Evolutionary conservation across 1,140 invertebrate genomes (phyloP).

Genomic region (Drosophila insularis): DNA sequence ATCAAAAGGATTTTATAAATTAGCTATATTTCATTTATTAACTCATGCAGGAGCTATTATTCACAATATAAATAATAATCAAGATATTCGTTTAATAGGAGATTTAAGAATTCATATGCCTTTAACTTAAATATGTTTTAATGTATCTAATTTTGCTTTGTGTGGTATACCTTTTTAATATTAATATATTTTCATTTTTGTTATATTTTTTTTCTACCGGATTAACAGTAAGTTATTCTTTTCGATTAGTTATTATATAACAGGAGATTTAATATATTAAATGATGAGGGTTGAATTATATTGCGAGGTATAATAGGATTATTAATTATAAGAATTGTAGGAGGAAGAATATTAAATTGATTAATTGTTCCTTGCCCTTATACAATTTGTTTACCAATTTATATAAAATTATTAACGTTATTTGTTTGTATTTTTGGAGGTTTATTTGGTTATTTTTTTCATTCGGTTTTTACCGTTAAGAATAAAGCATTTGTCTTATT

Average conservation of each 20-base stretch:
- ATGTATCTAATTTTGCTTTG: slow-evolving; percentile 84
- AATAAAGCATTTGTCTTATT: no score
- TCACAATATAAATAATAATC: slow-evolving; percentile 81
- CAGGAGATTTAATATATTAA: slow-evolving; percentile 83
- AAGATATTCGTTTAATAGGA: slow-evolving; percentile 86
- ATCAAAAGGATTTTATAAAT: no score
- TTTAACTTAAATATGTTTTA: slow-evolving; percentile 83
- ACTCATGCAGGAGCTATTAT: no score
- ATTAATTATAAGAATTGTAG: slow-evolving; percentile 83
- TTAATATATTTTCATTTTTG: slow-evolving; percentile 84
- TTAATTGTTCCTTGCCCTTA: slow-evolving; percentile 82
- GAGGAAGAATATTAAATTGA: slow-evolving; percentile 82
- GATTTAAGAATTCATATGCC: slow-evolving; percentile 79
- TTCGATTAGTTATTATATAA: slow-evolving; percentile 87
- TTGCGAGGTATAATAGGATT: slow-evolving; percentile 83
- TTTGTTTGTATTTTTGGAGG: slow-evolving; percentile 81
- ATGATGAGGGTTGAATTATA: slow-evolving; percentile 83
- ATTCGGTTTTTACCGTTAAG: no score
- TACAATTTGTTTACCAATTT: slow-evolving; percentile 83
- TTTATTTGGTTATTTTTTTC: not conserved
- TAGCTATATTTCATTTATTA: no score
- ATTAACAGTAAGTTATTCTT: slow-evolving; percentile 83
- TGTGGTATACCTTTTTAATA: slow-evolving; percentile 84
- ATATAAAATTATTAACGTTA: slow-evolving; percentile 83
- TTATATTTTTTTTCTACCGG: slow-evolving; percentile 84